A percentile compares a stretch with the other conserved stretches of the same genome.
These are phyloP conservation scores for Drosophila kepulauana DNA, from an alignment of 1,140 invertebrate genomes.

Conservation along the genomic window DNA sequence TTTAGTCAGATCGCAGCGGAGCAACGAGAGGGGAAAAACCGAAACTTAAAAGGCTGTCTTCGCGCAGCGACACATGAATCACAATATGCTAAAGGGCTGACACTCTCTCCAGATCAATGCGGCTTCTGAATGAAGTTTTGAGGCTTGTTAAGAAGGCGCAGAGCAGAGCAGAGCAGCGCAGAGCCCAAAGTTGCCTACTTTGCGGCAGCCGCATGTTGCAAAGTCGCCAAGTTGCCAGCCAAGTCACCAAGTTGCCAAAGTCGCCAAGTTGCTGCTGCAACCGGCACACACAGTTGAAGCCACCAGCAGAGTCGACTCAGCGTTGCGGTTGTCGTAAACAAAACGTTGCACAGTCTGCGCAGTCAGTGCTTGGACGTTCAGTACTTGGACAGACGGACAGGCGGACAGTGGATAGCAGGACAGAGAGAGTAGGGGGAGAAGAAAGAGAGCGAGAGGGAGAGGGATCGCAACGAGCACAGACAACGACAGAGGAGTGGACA, in stretches of 20 bases:
- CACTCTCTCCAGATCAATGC: slow-evolving; percentile 81
- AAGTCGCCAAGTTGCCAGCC: slow-evolving; percentile 24
- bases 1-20: neutral
- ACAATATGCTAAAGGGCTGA: slow-evolving; percentile 83
- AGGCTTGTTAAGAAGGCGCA: slow-evolving; percentile 65
- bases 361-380: slow-evolving; percentile 62
- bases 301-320: slow-evolving; percentile 68
- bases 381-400: slow-evolving; percentile 57
- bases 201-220: slow-evolving; percentile 55
- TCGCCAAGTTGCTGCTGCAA: slow-evolving; percentile 18
- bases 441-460: neutral
- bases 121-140: slow-evolving; percentile 77
- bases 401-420: slow-evolving; percentile 10
- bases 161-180: slow-evolving; percentile 18
- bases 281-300: slow-evolving; percentile 35
- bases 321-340: slow-evolving; percentile 79
- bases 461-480: slow-evolving; percentile 3
- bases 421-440: neutral
- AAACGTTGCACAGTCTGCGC: slow-evolving; percentile 65
- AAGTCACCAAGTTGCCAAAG: slow-evolving; percentile 19
- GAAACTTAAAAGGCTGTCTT: slow-evolving; percentile 71
- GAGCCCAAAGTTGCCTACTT: slow-evolving; percentile 72
- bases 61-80: slow-evolving; percentile 79
- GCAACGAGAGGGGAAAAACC: neutral
- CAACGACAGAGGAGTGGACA: slow-evolving; percentile 17